These are phyloP conservation scores for Scortum barcoo DNA, from an alignment of 2,113 vertebrate genomes.

Conservation along the genomic window DNA sequence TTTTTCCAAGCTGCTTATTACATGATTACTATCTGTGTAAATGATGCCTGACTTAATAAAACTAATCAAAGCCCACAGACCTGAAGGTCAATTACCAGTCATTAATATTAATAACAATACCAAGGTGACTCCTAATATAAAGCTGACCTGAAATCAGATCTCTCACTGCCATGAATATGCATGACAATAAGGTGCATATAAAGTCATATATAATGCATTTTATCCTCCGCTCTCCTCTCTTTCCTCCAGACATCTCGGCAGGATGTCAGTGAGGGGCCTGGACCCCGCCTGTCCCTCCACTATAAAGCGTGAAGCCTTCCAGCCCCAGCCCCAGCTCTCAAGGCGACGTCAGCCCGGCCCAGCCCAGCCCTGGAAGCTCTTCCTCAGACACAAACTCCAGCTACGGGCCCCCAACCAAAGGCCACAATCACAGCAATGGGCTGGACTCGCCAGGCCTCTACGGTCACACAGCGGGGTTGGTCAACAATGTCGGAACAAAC, in stretches of 20 bases:
- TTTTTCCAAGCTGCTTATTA: constrained; percentile 5
- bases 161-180: constrained; percentile 25
- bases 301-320: constrained; percentile 97
- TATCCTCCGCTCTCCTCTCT: not conserved
- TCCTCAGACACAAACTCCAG: constrained; percentile 97
- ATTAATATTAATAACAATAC: constrained; percentile 49
- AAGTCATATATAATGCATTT: not conserved
- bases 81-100: constrained; percentile 20
- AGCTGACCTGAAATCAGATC: constrained; percentile 17
- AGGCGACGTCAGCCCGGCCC: constrained; percentile 93
- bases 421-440: constrained; percentile 88
- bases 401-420: constrained; percentile 92
- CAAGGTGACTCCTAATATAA: constrained; percentile 37
- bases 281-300: constrained; percentile 93
- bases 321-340: constrained; percentile 96
- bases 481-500: constrained; percentile 62
- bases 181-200: constrained; percentile 8
- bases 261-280: constrained; percentile 98
- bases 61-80: constrained; percentile 18
- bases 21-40: constrained; percentile 24
- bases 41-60: constrained; percentile 48
- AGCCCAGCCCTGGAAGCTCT: constrained; percentile 94
- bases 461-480: constrained; percentile 57
- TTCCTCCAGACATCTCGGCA: constrained; percentile 90
- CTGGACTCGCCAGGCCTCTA: constrained; percentile 92